phyloP scores from a whole-genome alignment of 2,113 vertebrate genomes.

The Ranitomeya imitator region DNA sequence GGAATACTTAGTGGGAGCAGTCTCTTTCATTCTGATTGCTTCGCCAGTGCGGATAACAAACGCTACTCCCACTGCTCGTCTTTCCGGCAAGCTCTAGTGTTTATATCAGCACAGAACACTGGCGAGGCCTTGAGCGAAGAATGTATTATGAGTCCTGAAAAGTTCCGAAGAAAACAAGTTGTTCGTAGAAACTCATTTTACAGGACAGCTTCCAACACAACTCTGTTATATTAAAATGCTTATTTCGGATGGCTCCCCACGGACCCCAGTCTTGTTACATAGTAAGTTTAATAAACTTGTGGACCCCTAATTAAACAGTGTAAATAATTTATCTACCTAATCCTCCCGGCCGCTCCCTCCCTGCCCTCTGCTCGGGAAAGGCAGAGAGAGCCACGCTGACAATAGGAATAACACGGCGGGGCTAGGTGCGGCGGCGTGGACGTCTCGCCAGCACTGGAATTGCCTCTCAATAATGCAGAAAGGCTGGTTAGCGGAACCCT shows the following conservation, averaged over 20 bases:
- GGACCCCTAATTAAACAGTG: conserved; percentile 72
- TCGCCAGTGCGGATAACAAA: background rate
- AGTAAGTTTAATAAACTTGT: conserved; percentile 77
- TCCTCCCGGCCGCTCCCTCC: conserved; percentile 64
- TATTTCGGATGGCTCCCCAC: conserved; percentile 61
- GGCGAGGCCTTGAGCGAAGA: conserved; percentile 60
- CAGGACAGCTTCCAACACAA: conserved; percentile 11
- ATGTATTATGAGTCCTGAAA: conserved; percentile 46
- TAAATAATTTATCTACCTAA: conserved; percentile 74
- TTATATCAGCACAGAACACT: conserved; percentile 46
- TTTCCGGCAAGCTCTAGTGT: background rate
- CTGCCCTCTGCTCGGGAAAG: background rate
- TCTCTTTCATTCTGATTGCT: background rate
- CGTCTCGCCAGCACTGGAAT: conserved; percentile 70
- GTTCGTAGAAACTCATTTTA: conserved; percentile 50
- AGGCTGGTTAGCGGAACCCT: conserved; percentile 69
- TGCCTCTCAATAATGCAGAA: conserved; percentile 72
- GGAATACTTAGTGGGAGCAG: no score
- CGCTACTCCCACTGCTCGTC: background rate
- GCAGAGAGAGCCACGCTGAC: conserved; percentile 58
- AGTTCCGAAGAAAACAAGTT: conserved; percentile 54
- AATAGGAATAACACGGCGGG: conserved; percentile 66
- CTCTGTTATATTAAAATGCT: conserved; percentile 52
- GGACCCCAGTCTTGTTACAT: conserved; percentile 65
- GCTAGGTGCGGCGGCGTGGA: conserved; percentile 61